These are phyloP conservation scores for Gorsachius magnificus DNA, from an alignment of 2,797 vertebrate species.

Conservation along the genomic window DNA sequence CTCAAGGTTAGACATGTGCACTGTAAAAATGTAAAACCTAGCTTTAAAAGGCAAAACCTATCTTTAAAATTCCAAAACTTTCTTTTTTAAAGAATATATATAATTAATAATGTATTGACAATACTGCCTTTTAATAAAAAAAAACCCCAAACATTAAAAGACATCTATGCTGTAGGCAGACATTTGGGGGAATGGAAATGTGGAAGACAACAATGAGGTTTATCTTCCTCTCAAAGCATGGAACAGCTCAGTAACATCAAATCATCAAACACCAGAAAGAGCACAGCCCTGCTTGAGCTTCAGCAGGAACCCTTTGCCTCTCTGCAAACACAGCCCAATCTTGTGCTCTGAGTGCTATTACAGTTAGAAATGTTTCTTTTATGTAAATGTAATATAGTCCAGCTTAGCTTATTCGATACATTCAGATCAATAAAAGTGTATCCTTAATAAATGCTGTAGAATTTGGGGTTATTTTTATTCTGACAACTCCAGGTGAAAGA, in stretches of 20 bases:
- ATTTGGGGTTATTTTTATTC: background rate
- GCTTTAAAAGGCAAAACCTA: background rate
- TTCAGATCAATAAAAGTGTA: background rate
- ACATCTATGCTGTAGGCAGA: background rate
- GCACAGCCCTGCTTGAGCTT: background rate
- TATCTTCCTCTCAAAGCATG: background rate
- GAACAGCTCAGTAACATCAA: background rate
- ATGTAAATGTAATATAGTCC: background rate
- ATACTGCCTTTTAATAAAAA: background rate
- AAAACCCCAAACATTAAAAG: background rate
- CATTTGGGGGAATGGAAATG: background rate
- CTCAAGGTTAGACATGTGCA: background rate
- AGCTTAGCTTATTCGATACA: background rate
- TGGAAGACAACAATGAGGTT: background rate
- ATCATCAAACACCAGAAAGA: background rate
- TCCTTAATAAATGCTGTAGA: background rate
- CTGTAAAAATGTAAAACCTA: background rate
- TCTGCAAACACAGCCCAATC: background rate
- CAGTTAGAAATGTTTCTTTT: background rate
- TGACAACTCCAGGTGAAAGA: background rate
- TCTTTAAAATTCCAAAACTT: background rate
- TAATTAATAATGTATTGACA: background rate
- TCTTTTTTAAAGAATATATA: accelerated
- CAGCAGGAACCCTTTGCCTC: background rate
- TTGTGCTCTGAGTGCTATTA: background rate